Base-by-base conservation (phyloP, 2,888 invertebrate genomes). In the Crossocerus cetratus region DNA sequence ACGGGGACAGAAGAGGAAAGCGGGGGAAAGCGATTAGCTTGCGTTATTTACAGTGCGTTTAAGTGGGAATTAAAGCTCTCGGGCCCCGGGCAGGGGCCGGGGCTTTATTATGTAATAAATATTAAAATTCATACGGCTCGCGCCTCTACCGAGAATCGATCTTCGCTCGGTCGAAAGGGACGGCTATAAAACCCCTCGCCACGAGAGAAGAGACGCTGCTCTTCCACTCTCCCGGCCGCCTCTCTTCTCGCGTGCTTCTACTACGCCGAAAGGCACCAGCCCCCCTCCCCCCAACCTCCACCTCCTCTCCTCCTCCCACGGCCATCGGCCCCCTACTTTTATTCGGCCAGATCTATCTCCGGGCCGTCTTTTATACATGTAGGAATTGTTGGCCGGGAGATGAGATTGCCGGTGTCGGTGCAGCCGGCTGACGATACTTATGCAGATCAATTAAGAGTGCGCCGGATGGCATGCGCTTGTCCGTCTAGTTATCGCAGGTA, bases 61-160 rank as follows among this genome's bases (percentile, higher is more conserved):
- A 21, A 59, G 59, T 55, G 56, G 22, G 69, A 63, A 71, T 68
- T 58, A 68, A 71, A 68, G 54, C 23, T 53, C 57, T 32, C 32
- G 32, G 54, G 1, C n/a, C 43, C 20, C 57, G 32, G 16, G 69
- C 68, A 42, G 32, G 32, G 63, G 57, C 65, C 45, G 55, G 20
- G 67, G 70, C 77, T 83, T 83, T 78, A 82, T 83, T 80, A 73
- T 78, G 73, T 75, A 78, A 83, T 83, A 83, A 83, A 83, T 78
- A 83, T 83, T 77, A 75, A 83, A 83, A 83, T 83, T 80, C 81
- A 81, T 83, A 80, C 72, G 81, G 65, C 72, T 81, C 74, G 80
- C 76, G 65, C 72, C 76, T 77, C 72, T 83, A 81, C 83, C 77
- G 72, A 76, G 83, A 83, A 83, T 83, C 81, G 77, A 79, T 81